phyloP scores from a whole-genome alignment of 2,113 vertebrate species.

The Cynocephalus volans region DNA sequence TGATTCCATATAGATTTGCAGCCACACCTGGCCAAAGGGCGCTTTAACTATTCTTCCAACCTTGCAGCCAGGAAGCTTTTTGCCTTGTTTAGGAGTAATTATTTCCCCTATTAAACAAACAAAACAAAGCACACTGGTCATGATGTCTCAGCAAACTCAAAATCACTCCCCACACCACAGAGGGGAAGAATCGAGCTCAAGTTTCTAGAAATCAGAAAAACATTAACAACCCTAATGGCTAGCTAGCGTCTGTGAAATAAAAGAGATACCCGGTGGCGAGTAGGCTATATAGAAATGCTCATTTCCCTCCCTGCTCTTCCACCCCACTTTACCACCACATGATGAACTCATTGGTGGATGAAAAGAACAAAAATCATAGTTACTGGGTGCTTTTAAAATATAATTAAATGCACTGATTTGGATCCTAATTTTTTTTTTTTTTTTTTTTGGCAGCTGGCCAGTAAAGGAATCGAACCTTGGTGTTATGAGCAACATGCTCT shows the following conservation, averaged over 20 bases:
- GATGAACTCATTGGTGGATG: neutral
- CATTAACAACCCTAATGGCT: neutral
- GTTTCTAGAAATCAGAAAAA: conserved; percentile 37
- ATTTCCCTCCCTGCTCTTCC: neutral
- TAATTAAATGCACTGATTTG: neutral
- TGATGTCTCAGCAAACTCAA: neutral
- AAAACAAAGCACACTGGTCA: neutral
- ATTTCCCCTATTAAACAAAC: neutral
- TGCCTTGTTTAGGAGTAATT: neutral
- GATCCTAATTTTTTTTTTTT: neutral
- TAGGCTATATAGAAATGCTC: neutral
- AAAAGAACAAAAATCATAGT: neutral
- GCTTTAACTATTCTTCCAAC: neutral
- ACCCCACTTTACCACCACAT: neutral
- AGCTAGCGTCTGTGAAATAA: neutral
- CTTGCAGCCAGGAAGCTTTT: neutral
- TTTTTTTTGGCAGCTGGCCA: no score
- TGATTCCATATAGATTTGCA: neutral
- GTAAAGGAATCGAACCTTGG: no score
- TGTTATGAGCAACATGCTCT: no score
- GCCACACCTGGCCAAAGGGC: neutral
- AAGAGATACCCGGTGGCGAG: neutral
- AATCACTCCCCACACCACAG: neutral
- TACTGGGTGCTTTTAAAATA: neutral
- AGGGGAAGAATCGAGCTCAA: neutral